Percentiles rank a stretch among this genome's conserved stretches.
Evolutionary conservation across 2,888 invertebrate genomes (phyloP).

Genomic region (Philaethria dido): DNA sequence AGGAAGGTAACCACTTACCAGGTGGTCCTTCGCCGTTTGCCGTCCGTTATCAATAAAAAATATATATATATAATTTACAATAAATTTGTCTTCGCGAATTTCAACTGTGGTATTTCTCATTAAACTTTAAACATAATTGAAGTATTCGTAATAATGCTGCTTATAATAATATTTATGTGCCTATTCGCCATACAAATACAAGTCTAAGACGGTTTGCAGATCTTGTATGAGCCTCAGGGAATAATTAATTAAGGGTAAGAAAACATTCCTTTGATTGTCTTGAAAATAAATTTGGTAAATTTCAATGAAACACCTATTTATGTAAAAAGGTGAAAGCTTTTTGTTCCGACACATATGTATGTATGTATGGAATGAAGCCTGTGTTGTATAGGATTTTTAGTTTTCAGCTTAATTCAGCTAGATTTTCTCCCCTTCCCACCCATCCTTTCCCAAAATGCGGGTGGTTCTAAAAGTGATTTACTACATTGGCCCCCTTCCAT

Average conservation of each 20-base stretch:
- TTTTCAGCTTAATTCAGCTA: no score
- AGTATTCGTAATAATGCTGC: conserved; percentile 6
- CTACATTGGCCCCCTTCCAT: no score
- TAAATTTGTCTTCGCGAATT: conserved; percentile 3
- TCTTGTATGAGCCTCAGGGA: conserved; percentile 11
- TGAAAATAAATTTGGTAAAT: conserved; percentile 16
- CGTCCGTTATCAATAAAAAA: no score
- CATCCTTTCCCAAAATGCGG: no score
- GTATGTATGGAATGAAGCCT: neutral
- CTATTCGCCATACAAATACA: conserved; percentile 23
- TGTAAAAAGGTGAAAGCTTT: conserved; percentile 4
- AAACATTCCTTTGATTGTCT: conserved; percentile 19
- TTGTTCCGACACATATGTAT: neutral
- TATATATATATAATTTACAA: neutral
- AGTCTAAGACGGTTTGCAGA: conserved; percentile 5
- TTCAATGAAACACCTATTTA: conserved; percentile 17
- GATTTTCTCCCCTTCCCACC: no score
- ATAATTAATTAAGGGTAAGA: conserved; percentile 25
- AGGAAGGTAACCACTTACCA: no score
- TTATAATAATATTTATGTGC: conserved; percentile 23
- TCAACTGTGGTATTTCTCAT: neutral
- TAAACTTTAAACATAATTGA: neutral
- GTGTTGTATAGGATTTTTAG: neutral
- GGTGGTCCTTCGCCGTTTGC: no score
- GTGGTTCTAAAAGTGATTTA: no score